Evolutionary conservation across 2,113 vertebrate species (phyloP), one percentile per base, ranked within the genome.

Genomic region (Aramus guarauna): DNA sequence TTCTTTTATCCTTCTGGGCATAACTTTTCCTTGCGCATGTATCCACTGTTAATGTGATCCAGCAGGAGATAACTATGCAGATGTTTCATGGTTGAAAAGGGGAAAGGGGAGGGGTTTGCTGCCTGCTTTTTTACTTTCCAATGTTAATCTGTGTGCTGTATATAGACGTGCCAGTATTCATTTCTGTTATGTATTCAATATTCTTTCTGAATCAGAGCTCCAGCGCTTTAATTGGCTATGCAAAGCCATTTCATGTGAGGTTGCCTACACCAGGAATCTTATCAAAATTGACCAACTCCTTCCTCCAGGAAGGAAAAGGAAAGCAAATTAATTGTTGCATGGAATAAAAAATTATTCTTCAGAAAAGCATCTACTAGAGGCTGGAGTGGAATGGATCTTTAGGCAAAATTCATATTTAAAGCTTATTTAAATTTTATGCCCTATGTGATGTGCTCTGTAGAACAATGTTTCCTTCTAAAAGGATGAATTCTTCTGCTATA

Each of bases 351-450:
- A 27, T 21, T 13, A 27, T 27, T 83, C 22, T 69, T 90, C 63
- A 69, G 63, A 68, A 77, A 88, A 88, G 18, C 2, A 2, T 74
- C 48, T 85, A 48, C 88, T 30, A 91, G 74, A 88, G 24, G 16
- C n/a, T 75, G 56, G 22, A 82, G 27, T 48, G 22, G n/a, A 81
- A 60, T 47, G 43, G 77, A 78, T 90, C 86, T 83, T 71, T 55
- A 87, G 89, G 91, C 63, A 96, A 85, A 96, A 88, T 85, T 96
- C 69, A 20, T 83, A 20, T 83, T 91, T 93, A 86, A 86, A 85
- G 32, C 36, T 63, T 79, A 72, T 78, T 94, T 87, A 85, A 81
- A 87, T 92, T 64, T 64, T 78, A 88, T 87, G n/a, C 50, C 37
- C 13, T 32, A 11, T 60, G 34, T 34, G 17, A 78, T 58, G 39